phyloP scores from a whole-genome alignment of 2,797 vertebrate species.

The Triplophysa yarkandensis region DNA sequence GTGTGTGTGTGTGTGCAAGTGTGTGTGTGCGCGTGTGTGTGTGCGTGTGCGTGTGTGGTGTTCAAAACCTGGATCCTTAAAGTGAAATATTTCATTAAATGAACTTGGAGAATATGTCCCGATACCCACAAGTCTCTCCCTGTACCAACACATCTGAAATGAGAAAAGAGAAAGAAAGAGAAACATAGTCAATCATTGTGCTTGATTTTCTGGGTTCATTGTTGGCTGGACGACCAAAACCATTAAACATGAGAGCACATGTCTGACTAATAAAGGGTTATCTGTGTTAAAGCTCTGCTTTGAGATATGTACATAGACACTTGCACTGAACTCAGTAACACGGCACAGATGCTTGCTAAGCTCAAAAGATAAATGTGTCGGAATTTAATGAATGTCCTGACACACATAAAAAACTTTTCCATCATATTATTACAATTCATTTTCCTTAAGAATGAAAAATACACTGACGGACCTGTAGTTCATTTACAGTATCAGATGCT shows the following conservation, averaged over 20 bases:
- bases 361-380: conserved; percentile 39
- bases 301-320: conserved; percentile 49
- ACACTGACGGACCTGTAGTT: too few species aligned
- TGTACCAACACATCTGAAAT: conserved; percentile 27
- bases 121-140: conserved; percentile 18
- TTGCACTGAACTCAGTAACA: conserved; percentile 32
- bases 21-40: too few species aligned
- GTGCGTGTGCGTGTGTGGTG: conserved; percentile 22
- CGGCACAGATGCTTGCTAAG: conserved; percentile 50
- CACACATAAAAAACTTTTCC: too few species aligned
- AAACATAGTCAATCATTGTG: conserved; percentile 26
- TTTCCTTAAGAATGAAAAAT: too few species aligned
- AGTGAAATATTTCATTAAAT: conserved; percentile 6
- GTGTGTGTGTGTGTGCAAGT: too few species aligned
- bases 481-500: too few species aligned
- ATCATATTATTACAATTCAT: too few species aligned
- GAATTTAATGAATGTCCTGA: conserved; percentile 48
- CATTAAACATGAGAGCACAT: conserved; percentile 57
- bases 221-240: conserved; percentile 53
- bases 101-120: neutral
- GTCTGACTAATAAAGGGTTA: conserved; percentile 59
- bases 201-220: conserved; percentile 34
- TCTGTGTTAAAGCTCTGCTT: conserved; percentile 52
- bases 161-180: conserved; percentile 7
- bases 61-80: neutral